Evolutionary conservation across 2,888 invertebrate species (phyloP).

Genomic region (Ophioninae sp.): DNA sequence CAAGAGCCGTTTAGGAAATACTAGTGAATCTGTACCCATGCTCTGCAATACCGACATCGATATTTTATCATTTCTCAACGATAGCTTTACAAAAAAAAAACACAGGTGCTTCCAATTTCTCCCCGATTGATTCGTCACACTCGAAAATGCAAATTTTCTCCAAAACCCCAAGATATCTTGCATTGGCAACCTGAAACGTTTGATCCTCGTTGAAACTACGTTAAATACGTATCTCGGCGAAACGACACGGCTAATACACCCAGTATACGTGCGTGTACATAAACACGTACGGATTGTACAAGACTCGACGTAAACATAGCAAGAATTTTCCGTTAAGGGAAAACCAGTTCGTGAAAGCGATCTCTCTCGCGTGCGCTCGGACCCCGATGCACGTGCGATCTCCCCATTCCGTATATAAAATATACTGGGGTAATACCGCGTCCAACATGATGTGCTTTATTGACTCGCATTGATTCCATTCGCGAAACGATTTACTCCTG

Average conservation of each 20-base stretch:
- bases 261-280: neutral
- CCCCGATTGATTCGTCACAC: too few relatives aligned
- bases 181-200: neutral
- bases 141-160: too few relatives aligned
- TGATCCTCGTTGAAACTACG: neutral
- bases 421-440: conserved; percentile 25
- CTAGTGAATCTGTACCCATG: too few relatives aligned
- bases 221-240: neutral
- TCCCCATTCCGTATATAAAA: conserved; percentile 15
- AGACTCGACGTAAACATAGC: conserved; percentile 19
- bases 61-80: too few relatives aligned
- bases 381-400: conserved; percentile 19
- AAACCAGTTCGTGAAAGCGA: conserved; percentile 48
- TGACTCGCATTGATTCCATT: conserved; percentile 50
- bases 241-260: neutral
- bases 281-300: neutral
- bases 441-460: conserved; percentile 44
- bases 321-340: conserved; percentile 34
- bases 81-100: too few relatives aligned
- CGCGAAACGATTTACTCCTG: conserved; percentile 45
- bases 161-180: too few relatives aligned
- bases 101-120: too few relatives aligned
- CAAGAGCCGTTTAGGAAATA: too few relatives aligned
- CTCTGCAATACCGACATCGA: too few relatives aligned
- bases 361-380: neutral